A percentile compares a stretch with the other conserved stretches of the same genome.
phyloP scores from a whole-genome alignment of 2,888 invertebrate genomes.

The Eurytoma californica region DNA sequence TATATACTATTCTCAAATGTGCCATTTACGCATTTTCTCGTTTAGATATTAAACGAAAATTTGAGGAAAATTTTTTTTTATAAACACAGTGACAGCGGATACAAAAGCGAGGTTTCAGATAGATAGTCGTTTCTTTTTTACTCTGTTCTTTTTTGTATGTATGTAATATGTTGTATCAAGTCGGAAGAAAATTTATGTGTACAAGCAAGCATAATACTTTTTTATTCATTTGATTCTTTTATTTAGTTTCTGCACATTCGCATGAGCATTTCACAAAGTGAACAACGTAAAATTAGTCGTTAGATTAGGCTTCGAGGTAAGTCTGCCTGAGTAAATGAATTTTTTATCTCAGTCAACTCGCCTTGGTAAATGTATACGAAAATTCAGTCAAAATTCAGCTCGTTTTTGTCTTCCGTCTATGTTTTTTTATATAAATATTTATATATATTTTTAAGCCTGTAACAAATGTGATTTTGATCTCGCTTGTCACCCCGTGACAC shows the following conservation, averaged over 20 bases:
- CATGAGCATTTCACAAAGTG: conserved; percentile 41
- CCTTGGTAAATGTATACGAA: conserved; percentile 47
- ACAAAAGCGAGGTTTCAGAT: conserved; percentile 39
- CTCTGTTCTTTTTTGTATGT: conserved; percentile 11
- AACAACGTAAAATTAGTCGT: conserved; percentile 37
- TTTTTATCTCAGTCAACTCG: conserved; percentile 39
- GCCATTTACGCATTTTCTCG: conserved; percentile 53
- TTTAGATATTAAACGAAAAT: conserved; percentile 27
- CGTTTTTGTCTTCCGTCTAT: conserved; percentile 47
- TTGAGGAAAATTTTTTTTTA: conserved; percentile 9
- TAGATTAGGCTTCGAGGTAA: conserved; percentile 52
- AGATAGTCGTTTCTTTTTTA: conserved; percentile 30
- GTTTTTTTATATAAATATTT: background rate
- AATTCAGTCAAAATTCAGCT: conserved; percentile 18
- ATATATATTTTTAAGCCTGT: conserved; percentile 20
- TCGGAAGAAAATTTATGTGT: conserved; percentile 20
- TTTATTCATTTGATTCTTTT: conserved; percentile 27
- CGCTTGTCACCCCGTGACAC: conserved; percentile 42
- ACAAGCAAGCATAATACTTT: conserved; percentile 23
- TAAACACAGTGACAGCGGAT: background rate
- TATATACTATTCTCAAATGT: conserved; percentile 52
- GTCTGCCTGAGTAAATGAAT: conserved; percentile 49
- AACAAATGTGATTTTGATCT: conserved; percentile 46
- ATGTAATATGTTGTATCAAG: conserved; percentile 28
- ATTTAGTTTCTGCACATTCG: conserved; percentile 46